Conservation (phyloP, 2,888 invertebrate genomes). For the Drosophila conformis region DNA sequence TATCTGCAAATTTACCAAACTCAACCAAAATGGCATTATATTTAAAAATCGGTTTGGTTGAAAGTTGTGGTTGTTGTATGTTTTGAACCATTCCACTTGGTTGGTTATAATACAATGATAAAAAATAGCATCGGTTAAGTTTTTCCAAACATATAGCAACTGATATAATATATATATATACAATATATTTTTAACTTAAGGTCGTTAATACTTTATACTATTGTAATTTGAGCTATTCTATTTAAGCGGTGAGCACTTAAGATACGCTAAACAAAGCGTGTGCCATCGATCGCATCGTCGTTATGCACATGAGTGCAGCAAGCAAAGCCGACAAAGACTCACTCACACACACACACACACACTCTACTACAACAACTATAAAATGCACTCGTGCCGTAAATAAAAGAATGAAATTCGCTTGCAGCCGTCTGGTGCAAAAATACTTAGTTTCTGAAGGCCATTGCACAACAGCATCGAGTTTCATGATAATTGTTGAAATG, state of each 20-base stretch:
- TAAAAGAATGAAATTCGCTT: conserved; percentile 23
- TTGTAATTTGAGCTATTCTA: neutral
- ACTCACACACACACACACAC: conserved; percentile 26
- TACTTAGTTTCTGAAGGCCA: conserved; percentile 29
- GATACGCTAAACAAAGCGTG: conserved; percentile 21
- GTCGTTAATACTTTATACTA: neutral
- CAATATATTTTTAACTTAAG: neutral
- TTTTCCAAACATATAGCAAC: too few relatives aligned
- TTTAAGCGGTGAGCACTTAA: neutral
- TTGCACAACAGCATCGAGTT: conserved; percentile 38
- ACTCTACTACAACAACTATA: neutral
- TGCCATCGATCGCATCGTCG: conserved; percentile 51
- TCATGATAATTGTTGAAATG: conserved; percentile 47
- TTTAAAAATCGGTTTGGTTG: neutral
- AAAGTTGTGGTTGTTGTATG: neutral
- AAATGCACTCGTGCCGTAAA: conserved; percentile 62
- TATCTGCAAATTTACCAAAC: neutral
- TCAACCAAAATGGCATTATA: neutral
- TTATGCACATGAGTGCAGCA: conserved; percentile 65
- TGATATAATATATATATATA: neutral
- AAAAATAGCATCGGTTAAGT: neutral
- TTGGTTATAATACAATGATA: neutral
- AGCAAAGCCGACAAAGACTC: conserved; percentile 35
- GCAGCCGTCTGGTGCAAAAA: conserved; percentile 30
- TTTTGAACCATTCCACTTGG: neutral